Percentiles rank a stretch among this genome's conserved stretches.
Conservation (phyloP, 2,797 vertebrate species). For the Parambassis ranga region DNA sequence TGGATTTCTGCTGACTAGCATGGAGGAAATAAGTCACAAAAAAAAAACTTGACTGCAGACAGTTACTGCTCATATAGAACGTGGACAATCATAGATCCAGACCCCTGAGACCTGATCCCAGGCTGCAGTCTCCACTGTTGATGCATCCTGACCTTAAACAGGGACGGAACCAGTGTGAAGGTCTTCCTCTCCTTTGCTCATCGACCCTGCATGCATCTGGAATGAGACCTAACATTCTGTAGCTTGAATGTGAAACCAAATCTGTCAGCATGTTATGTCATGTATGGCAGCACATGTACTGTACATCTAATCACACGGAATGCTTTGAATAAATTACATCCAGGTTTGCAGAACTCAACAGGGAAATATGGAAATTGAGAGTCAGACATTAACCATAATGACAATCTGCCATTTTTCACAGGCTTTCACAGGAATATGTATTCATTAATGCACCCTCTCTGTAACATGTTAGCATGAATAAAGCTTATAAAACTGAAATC, state of each 20-base stretch:
- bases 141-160: slow-evolving; percentile 35
- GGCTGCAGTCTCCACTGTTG: slow-evolving; percentile 35
- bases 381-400: too few relatives aligned
- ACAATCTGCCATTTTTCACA: too few relatives aligned
- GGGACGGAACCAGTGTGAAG: slow-evolving; percentile 47
- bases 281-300: too few relatives aligned
- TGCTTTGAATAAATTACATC: too few relatives aligned
- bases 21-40: not conserved
- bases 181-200: slow-evolving; percentile 20
- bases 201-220: not conserved
- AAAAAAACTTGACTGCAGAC: not conserved
- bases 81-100: not conserved
- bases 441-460: too few relatives aligned
- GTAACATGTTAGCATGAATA: too few relatives aligned
- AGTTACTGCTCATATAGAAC: not conserved
- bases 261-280: not conserved
- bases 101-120: slow-evolving; percentile 33
- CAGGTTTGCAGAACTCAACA: too few relatives aligned
- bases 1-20: not conserved
- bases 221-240: not conserved
- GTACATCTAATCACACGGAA: too few relatives aligned
- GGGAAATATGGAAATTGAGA: too few relatives aligned
- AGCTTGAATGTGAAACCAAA: not conserved
- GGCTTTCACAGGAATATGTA: too few relatives aligned
- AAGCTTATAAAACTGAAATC: too few relatives aligned